phyloP scores from a whole-genome alignment of 2,113 vertebrate species.

The Panurus biarmicus region DNA sequence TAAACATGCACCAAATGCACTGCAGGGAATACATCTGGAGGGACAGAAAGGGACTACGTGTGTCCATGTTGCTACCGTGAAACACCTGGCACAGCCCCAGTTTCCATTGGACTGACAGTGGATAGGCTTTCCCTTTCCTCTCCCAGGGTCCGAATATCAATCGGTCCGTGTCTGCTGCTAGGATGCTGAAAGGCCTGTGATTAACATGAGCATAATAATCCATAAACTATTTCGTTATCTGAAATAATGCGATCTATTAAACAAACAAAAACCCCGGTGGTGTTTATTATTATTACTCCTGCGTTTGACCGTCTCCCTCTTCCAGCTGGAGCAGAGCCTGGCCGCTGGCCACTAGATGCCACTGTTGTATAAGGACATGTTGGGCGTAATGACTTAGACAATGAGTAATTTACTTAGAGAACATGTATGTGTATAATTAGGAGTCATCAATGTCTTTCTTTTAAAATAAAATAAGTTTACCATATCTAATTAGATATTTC shows the following conservation, averaged over 20 bases:
- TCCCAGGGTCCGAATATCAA: not conserved
- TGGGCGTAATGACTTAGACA: not conserved
- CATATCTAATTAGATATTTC: conserved; percentile 77
- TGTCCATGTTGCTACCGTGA: not conserved
- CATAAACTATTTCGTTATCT: not conserved
- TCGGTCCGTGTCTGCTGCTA: not conserved
- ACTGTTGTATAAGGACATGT: conserved; percentile 71
- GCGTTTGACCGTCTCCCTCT: not conserved
- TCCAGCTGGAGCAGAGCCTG: not conserved
- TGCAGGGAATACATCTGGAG: not conserved
- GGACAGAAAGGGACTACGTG: not conserved
- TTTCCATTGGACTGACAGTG: not conserved
- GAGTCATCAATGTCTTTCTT: conserved; percentile 70
- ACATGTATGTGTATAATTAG: conserved; percentile 70
- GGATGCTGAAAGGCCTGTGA: not conserved
- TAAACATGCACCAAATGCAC: not conserved
- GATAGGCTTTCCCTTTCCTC: not conserved
- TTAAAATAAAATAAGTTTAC: conserved; percentile 74
- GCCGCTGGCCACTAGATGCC: conserved; percentile 71
- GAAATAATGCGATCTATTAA: not conserved
- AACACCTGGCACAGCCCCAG: not conserved
- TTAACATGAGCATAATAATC: not conserved
- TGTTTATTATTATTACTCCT: not conserved
- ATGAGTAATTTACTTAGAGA: conserved; percentile 70
- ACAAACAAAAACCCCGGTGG: not conserved